phyloP scores from a whole-genome alignment of 1,140 invertebrate genomes.

The Mercenaria mercenaria region DNA sequence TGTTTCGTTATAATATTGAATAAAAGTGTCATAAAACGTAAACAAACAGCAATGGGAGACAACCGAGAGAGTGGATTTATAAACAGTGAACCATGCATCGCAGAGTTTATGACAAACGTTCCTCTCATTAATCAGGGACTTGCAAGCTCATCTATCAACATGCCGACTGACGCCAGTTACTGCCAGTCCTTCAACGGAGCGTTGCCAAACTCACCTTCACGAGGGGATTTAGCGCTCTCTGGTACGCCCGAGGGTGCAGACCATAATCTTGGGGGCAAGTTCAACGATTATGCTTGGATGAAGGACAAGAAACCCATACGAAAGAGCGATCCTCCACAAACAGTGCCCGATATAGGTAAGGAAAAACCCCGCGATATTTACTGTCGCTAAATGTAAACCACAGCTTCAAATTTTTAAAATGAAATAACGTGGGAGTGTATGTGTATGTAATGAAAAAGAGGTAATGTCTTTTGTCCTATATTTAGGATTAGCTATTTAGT shows the following conservation, averaged over 20 bases:
- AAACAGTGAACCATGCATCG: constrained; percentile 96
- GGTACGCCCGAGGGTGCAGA: constrained; percentile 82
- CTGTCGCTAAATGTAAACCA: too few relatives aligned
- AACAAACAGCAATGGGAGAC: constrained; percentile 86
- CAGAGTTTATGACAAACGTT: constrained; percentile 94
- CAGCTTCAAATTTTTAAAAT: too few relatives aligned
- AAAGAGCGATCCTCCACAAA: constrained; percentile 87
- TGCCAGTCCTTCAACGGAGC: constrained; percentile 87
- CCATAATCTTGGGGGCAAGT: constrained; percentile 89
- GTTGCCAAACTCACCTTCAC: constrained; percentile 76
- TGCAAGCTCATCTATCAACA: constrained; percentile 78
- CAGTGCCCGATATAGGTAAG: constrained; percentile 65
- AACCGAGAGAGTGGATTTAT: constrained; percentile 95
- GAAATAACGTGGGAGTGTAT: too few relatives aligned
- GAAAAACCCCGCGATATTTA: too few relatives aligned
- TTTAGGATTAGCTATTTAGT: too few relatives aligned
- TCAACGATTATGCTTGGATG: constrained; percentile 98
- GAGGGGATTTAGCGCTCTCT: constrained; percentile 47
- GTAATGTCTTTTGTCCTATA: too few relatives aligned
- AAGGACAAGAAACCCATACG: constrained; percentile 98
- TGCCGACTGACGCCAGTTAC: constrained; percentile 54
- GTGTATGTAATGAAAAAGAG: too few relatives aligned
- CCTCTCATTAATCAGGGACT: constrained; percentile 80
- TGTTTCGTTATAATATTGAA: not conserved
- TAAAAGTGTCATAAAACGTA: constrained; percentile 1